Evolutionary conservation across 2,888 invertebrate genomes (phyloP), one percentile per base, ranked within the genome.

Genomic region (Drosophila aldrichi): DNA sequence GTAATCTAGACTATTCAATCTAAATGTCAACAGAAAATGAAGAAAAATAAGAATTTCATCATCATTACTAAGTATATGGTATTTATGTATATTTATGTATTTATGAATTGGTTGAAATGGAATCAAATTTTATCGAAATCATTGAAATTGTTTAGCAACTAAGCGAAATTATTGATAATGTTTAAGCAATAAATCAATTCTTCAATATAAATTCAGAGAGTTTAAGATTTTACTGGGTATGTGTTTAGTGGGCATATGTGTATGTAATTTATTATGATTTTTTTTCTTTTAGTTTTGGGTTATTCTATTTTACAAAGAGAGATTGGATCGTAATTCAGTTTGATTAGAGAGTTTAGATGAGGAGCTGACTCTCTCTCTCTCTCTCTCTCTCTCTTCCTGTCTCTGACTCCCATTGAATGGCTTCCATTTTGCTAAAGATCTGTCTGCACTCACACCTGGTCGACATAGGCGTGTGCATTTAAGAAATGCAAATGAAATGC

Each of bases 131-230:
- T 68, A 70, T 67, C 46, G 55, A 74, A 61, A 68, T 73, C 76
- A 79, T 88, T 88, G 79, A 86, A 86, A 88, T 87, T 90, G 90
- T 90, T 90, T 88, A 88, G 89, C 48, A 46, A 55, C 61, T 88
- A 88, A 88, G 87, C 76, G 87, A 89, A 88, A 83, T 90, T 86
- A 86, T 86, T 86, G 87, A 88, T 90, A 87, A 73, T 83, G 77
- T 87, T 83, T 86, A 87, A 87, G 89, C 85, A 89, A 87, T 90
- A 87, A 89, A 90, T 74, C 87, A 86, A 86, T 86, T 89, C 89
- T 81, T 81, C 74, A 88, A 83, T 71, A 71, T 55, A 70, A 65
- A 8, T 14, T 7, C 1, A 10, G 1, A 38, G 6, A 2, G 18
- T 18, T 29, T n/a, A n/a, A 5, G 1, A 3, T 8, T 22, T 44